These are phyloP conservation scores for Cataglyphis cursor DNA, from an alignment of 2,888 invertebrate species.

Conservation along the genomic window DNA sequence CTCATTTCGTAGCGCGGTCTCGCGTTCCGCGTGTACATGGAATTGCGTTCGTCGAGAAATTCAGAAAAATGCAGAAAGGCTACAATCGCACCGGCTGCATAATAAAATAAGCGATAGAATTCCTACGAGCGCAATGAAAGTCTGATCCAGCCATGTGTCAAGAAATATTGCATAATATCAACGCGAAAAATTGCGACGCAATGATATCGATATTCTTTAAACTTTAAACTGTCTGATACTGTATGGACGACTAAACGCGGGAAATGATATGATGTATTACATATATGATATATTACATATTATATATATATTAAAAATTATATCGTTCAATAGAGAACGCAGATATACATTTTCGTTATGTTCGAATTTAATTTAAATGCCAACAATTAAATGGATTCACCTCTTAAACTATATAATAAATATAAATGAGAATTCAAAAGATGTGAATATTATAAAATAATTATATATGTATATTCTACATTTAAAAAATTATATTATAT, in stretches of 20 bases:
- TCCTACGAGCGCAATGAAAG: not conserved
- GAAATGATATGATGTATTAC: not conserved
- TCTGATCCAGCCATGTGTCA: not conserved
- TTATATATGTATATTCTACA: not conserved
- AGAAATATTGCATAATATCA: slow-evolving; percentile 35
- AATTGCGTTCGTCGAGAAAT: slow-evolving; percentile 71
- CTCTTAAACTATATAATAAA: not conserved
- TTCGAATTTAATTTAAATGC: not conserved
- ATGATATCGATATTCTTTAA: slow-evolving; percentile 20
- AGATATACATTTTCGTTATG: not conserved
- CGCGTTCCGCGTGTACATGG: slow-evolving; percentile 24
- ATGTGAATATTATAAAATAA: not conserved
- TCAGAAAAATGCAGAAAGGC: slow-evolving; percentile 45
- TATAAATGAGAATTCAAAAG: not conserved
- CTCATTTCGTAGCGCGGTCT: slow-evolving; percentile 60
- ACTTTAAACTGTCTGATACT: slow-evolving; percentile 20
- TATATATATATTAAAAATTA: slow-evolving; percentile 11
- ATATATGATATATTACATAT: too few species aligned
- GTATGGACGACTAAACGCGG: not conserved
- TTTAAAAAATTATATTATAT: not conserved
- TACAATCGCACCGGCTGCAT: not conserved
- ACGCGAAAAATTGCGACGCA: not conserved
- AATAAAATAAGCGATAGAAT: not conserved
- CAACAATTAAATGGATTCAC: too few species aligned
- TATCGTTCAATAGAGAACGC: not conserved